phyloP scores from a whole-genome alignment of 2,888 invertebrate genomes.

The Octonoba sinensis region DNA sequence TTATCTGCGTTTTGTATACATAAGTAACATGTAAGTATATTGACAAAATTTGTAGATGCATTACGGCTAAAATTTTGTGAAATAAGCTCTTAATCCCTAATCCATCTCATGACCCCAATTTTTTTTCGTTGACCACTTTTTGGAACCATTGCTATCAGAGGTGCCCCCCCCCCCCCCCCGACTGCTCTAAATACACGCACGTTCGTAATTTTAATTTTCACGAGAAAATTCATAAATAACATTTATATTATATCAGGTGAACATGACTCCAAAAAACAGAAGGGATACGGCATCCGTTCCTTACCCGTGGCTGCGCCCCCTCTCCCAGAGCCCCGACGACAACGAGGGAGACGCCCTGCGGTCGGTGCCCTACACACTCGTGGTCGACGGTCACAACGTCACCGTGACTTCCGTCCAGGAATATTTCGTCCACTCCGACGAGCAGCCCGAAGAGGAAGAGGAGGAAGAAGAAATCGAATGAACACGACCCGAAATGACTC shows the following conservation, averaged over 20 bases:
- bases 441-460: slow-evolving; percentile 3
- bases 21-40: too few species aligned
- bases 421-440: slow-evolving; percentile 52
- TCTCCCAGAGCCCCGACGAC: not conserved
- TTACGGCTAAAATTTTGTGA: too few species aligned
- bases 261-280: slow-evolving; percentile 27
- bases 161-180: too few species aligned
- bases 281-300: slow-evolving; percentile 7
- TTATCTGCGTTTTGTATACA: too few species aligned
- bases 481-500: not conserved
- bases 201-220: not conserved
- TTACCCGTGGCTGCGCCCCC: not conserved
- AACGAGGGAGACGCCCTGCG: slow-evolving; percentile 10
- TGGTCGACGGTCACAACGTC: slow-evolving; percentile 49
- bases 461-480: slow-evolving; percentile 42
- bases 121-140: too few species aligned
- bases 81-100: too few species aligned
- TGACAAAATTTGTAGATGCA: too few species aligned
- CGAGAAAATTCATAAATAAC: not conserved
- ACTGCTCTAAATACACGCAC: too few species aligned
- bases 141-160: too few species aligned
- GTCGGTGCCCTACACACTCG: slow-evolving; percentile 45
- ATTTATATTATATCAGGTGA: slow-evolving; percentile 24
- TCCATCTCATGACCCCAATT: too few species aligned
- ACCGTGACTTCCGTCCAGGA: slow-evolving; percentile 48